These are phyloP conservation scores for Drosophila arizonae DNA, from an alignment of 1,140 invertebrate genomes.

Conservation along the genomic window DNA sequence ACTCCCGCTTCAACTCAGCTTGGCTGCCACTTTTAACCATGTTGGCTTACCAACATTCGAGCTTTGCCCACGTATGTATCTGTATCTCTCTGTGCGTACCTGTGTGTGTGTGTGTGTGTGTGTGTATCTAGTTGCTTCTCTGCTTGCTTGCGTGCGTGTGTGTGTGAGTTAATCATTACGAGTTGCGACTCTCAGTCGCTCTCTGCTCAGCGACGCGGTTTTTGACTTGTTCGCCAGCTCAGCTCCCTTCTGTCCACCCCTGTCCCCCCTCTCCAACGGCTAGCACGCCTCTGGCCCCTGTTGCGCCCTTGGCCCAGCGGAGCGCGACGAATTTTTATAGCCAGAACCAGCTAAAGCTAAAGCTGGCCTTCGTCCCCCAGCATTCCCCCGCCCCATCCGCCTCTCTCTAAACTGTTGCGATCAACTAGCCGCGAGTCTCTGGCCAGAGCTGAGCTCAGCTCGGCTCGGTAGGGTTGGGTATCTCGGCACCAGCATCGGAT, in stretches of 20 bases:
- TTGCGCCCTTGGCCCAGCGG: slow-evolving; percentile 23
- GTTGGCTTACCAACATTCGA: not conserved
- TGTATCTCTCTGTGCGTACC: not conserved
- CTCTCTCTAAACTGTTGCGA: slow-evolving; percentile 7
- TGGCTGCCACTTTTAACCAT: slow-evolving; percentile 13
- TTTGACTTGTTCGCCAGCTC: slow-evolving; percentile 39
- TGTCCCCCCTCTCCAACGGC: not conserved
- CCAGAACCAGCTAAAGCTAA: slow-evolving; percentile 18
- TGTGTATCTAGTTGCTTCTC: not conserved
- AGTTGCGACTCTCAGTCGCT: slow-evolving; percentile 19
- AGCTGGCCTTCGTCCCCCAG: slow-evolving; percentile 4
- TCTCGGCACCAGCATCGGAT: slow-evolving; percentile 12
- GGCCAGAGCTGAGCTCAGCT: not conserved
- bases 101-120: not conserved
- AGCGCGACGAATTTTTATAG: slow-evolving; percentile 51
- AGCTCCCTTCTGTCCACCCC: slow-evolving; percentile 8
- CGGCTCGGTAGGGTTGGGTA: slow-evolving; percentile 4
- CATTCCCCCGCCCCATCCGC: too few relatives aligned
- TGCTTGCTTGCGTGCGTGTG: not conserved
- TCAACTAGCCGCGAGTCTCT: slow-evolving; percentile 24
- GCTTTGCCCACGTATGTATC: slow-evolving; percentile 2
- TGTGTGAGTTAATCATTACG: slow-evolving; percentile 40
- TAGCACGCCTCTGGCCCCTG: not conserved
- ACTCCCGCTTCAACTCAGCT: slow-evolving; percentile 4
- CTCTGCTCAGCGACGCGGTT: slow-evolving; percentile 45